Evolutionary conservation across 1,140 invertebrate genomes (phyloP), one percentile per base, ranked within the genome.

Genomic region (Calephelis virginiensis): DNA sequence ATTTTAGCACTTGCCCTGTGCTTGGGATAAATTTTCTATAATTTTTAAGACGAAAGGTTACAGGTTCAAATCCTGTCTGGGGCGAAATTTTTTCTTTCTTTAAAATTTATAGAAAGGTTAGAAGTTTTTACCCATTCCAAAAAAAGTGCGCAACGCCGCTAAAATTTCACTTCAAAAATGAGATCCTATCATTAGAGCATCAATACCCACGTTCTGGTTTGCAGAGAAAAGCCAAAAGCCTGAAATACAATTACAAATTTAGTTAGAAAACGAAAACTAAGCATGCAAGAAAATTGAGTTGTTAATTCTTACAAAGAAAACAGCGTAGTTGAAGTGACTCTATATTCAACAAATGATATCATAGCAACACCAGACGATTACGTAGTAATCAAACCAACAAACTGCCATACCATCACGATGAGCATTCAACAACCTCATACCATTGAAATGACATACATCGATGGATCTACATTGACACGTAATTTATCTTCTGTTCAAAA

Each of bases 261-360:
- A 48, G 11, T 6, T 12, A 48, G 5, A 49, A 49, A 49, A 11
- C 48, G 13, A 49, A 49, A 50, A 50, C 10, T 50, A 17, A 50
- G 14, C 10, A 43, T 43, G 40, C 5, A 14, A 50, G n/a, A 9
- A 14, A 50, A 50, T 50, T 50, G 49, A 50, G 49, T 50, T 14
- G 49, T 50, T 50, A 50, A 50, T 50, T 50, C 49, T 50, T 14
- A 50, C 49, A 50, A 50, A 50, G 49, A 50, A 50, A 50, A 50
- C 49, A 50, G 14, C 50, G 50, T 14, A 28, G 50, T 53, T 53
- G 8, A 53, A 53, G 50, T 53, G 50, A 53, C 50, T 50, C 49
- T 53, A 61, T 61, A 45, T 66, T 77, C 72, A 81, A 77, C 77
- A 83, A 82, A 86, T 84, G 82, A 84, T 86, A 85, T 86, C 82